A percentile compares a stretch with the other conserved stretches of the same genome.
These are phyloP conservation scores for Pseudomyrmex flavicornis DNA, from an alignment of 1,140 invertebrate genomes.

Conservation along the genomic window DNA sequence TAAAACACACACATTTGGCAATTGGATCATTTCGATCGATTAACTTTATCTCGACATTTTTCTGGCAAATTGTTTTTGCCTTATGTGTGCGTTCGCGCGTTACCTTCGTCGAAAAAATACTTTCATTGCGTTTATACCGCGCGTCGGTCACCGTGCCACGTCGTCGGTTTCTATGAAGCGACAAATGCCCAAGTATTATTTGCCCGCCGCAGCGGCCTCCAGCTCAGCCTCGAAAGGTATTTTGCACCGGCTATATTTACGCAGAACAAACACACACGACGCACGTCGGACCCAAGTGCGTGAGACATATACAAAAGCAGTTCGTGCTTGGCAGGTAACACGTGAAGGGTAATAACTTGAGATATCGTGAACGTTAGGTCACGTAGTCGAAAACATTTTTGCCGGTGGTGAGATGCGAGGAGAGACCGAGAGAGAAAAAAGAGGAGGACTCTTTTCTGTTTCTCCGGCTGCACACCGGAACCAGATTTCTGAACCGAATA, in stretches of 20 bases:
- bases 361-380: constrained; percentile 62
- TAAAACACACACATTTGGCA: no score
- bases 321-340: constrained; percentile 29
- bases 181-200: constrained; percentile 73
- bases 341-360: constrained; percentile 65
- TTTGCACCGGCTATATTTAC: constrained; percentile 80
- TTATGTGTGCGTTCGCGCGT: not conserved
- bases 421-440: not conserved
- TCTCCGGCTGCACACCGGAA: not conserved
- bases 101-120: constrained; percentile 1
- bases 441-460: not conserved
- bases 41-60: not conserved
- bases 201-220: constrained; percentile 78
- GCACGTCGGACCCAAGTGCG: constrained; percentile 53
- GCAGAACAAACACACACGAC: constrained; percentile 72
- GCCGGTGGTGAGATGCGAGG: not conserved
- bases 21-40: no score
- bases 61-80: not conserved
- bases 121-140: constrained; percentile 1
- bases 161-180: constrained; percentile 39
- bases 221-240: constrained; percentile 80
- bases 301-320: constrained; percentile 63
- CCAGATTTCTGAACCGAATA: constrained; percentile 1
- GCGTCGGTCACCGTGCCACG: not conserved
- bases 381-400: constrained; percentile 33